A percentile compares a stretch with the other conserved stretches of the same genome.
Evolutionary conservation across 2,888 invertebrate species (phyloP).

Genomic region (Hesperia comma): DNA sequence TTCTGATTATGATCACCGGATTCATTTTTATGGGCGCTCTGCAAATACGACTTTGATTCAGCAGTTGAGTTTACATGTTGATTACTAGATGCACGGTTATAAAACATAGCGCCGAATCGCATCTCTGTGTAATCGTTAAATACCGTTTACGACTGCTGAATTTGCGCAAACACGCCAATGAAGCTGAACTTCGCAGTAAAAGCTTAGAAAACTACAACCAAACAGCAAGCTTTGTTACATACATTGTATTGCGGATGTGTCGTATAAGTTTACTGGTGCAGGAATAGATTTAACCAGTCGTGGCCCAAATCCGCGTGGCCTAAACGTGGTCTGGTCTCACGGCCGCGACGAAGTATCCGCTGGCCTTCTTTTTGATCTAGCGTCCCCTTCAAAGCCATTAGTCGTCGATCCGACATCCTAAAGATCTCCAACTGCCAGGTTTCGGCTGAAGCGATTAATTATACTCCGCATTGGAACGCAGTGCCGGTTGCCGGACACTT

Average conservation of each 20-base stretch:
- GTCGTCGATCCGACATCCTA: constrained; percentile 46
- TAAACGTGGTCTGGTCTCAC: constrained; percentile 57
- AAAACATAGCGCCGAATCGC: constrained; percentile 36
- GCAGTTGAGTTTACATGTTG: constrained; percentile 34
- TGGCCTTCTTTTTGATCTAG: constrained; percentile 69
- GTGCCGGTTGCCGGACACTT: constrained; percentile 51
- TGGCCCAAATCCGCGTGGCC: constrained; percentile 68
- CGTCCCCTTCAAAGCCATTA: constrained; percentile 48
- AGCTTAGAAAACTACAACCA: constrained; percentile 50
- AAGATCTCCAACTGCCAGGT: constrained; percentile 49
- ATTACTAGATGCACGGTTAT: constrained; percentile 34
- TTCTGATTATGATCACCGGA: constrained; percentile 12
- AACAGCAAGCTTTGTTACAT: constrained; percentile 56
- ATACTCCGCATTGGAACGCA: constrained; percentile 52
- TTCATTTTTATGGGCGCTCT: constrained; percentile 8
- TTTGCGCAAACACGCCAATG: constrained; percentile 54
- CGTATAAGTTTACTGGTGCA: constrained; percentile 62
- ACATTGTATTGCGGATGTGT: constrained; percentile 71
- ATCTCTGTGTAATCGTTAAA: constrained; percentile 52
- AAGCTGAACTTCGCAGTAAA: constrained; percentile 51
- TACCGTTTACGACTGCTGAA: constrained; percentile 59
- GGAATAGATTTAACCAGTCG: constrained; percentile 71
- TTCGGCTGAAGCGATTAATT: constrained; percentile 55
- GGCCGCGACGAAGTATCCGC: constrained; percentile 60
- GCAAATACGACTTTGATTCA: constrained; percentile 21